Base-by-base conservation (phyloP, 2,888 invertebrate species). In the Aplocera efformata region DNA sequence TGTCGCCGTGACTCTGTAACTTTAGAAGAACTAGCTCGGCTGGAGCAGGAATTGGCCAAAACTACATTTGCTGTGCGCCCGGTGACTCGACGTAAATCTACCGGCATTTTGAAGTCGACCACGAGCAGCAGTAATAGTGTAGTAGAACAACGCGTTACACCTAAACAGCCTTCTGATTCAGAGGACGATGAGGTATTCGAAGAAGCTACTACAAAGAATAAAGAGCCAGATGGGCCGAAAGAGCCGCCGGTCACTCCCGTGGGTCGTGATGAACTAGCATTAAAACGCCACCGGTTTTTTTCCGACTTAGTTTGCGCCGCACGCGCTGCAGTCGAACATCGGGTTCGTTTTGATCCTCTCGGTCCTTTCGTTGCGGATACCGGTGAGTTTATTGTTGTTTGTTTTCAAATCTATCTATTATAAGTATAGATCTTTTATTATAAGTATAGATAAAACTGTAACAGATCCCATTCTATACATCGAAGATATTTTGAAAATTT, bases 191-290 rank as follows among this genome's bases (percentile, higher is more conserved):
- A 92, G 52, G 92, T 92, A 7, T 92, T 92, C 70, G 90, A 90
- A 58, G 83, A 82, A 31, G 78, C 70, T 47, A 59, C 71, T 48
- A 58, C 63, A 44, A 71, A 73, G 28, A 74, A 55, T 31, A 79
- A 72, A 50, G 78, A 80, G 40, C 60, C 70, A 26, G 90, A 90
- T 36, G 90, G 90, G n/a, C 88, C 90, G 48, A 84, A 82, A 48
- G 91, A 92, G 50, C 92, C 92, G 53, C 94, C 94, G 30, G 94
- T 93, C 39, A 94, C 94, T 42, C 94, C 94, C 8, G 92, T 94
- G 29, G 94, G 94, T 37, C 91, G 93, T 42, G 94, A 94, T 75
- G 94, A 94, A 69, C 79, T 94, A 57, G 94, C 94, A 50, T 76
- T 94, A 58, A 90, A 93, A 49, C 89, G 94, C 41, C 94, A 94